Evolutionary conservation across 37 sponge, comb jelly and placozoan species (phyloP), one percentile per base, ranked within the genome.

Genomic region (Hormiphora californensis): DNA sequence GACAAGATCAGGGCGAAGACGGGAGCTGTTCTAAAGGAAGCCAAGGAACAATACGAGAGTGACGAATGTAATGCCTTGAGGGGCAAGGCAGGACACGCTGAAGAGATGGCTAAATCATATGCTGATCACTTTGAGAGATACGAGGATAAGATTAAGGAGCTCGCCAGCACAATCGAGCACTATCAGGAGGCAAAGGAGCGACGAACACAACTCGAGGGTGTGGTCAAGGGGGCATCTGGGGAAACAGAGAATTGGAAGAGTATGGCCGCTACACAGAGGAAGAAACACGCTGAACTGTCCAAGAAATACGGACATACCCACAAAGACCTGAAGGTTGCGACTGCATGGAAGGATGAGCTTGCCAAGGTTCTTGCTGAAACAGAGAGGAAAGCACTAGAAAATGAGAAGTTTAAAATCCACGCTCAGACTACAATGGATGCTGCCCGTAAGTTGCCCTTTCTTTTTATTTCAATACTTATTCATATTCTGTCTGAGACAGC

Each of bases 371-470:
- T 73, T 43, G 46, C 39, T 27, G 8, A 33, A 39, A 73, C 81
- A n/a, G 81, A 73, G 46, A 27, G 38, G 36, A n/a, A 28, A 8
- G 81, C 81, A 21, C 46, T 25, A 4, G 81, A 73, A 46, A 73
- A 73, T 41, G 81, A 73, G 44, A 39, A 41, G 81, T 73, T 73
- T 28, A 39, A 40, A 30, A 43, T 32, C 1, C 81, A 73, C 4
- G 81, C 81, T 3, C 28, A 73, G 46, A 46, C 35, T 5, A 46
- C 81, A 8, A 11, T 73, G 46, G 7, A 19, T 19, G 21, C 28
- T 19, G 81, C 81, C 12, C 9, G 81, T 73, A 57, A 49, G 12
- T 49, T 49, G 9, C 15, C n/a, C 30, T 57, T 57, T 57, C 27
- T 28, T 25, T 57, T 5, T 57, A 28, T n/a, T n/a, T n/a, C n/a